Conservation (phyloP, 2,888 invertebrate genomes). For the Tetropium fuscum region DNA sequence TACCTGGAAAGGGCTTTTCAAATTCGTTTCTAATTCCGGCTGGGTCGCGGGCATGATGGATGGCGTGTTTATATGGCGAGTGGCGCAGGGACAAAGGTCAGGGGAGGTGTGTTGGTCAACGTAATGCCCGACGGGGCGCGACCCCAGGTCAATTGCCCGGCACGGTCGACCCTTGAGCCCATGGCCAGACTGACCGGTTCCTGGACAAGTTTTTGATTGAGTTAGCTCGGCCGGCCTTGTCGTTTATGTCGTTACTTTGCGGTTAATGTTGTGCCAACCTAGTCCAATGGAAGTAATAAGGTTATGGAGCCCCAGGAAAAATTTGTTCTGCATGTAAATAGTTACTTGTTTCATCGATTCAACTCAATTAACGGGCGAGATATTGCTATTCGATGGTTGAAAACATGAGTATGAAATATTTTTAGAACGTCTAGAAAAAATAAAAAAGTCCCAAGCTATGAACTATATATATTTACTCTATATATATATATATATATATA, state of each 20-base stretch:
- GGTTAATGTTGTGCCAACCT: conserved; percentile 44
- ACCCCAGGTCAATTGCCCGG: conserved; percentile 66
- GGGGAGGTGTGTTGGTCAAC: conserved; percentile 66
- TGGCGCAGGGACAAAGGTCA: conserved; percentile 66
- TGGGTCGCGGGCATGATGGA: conserved; percentile 58
- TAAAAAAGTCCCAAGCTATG: no score
- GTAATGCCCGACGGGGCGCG: conserved; percentile 63
- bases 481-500: no score
- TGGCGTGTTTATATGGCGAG: conserved; percentile 66
- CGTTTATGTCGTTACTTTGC: conserved; percentile 40
- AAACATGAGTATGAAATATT: no score
- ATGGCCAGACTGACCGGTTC: conserved; percentile 49
- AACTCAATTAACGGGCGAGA: no score
- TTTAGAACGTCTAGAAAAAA: no score
- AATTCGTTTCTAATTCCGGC: conserved; percentile 62
- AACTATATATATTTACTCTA: no score
- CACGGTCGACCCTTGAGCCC: conserved; percentile 51
- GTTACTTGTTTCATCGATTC: no score
- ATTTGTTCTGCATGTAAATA: no score
- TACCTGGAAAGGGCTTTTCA: conserved; percentile 33
- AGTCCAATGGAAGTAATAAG: conserved; percentile 29
- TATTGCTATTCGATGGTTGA: no score
- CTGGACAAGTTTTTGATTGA: conserved; percentile 53
- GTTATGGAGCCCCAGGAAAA: conserved; percentile 8
- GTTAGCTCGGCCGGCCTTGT: conserved; percentile 46